These are phyloP conservation scores for Chloroceryle aenea DNA, from an alignment of 2,113 vertebrate genomes.

Conservation along the genomic window DNA sequence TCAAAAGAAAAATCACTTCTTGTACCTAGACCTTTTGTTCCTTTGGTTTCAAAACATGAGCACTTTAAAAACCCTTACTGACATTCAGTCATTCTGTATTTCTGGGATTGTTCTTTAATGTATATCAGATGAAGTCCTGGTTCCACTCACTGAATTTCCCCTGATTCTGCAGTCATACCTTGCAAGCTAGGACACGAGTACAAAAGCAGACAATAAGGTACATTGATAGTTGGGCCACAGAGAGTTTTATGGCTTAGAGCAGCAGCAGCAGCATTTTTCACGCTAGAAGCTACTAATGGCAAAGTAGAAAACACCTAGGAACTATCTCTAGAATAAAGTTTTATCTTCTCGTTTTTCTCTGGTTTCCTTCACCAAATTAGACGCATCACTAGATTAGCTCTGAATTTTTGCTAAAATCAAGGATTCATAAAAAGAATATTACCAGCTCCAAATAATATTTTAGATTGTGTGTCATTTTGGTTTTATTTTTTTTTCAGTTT, in stretches of 20 bases:
- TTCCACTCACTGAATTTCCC: background rate
- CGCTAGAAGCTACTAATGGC: background rate
- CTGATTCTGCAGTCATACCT: background rate
- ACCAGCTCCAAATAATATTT: background rate
- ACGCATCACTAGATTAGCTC: background rate
- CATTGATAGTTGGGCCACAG: background rate
- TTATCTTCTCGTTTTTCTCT: background rate
- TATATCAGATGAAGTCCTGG: background rate
- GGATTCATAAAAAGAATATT: background rate
- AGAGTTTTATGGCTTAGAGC: background rate
- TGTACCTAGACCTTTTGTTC: background rate
- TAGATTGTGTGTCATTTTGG: background rate
- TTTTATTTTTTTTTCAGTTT: background rate
- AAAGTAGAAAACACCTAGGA: background rate
- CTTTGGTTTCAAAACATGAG: background rate
- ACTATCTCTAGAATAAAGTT: background rate
- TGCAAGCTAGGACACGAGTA: accelerated
- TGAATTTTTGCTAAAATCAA: background rate
- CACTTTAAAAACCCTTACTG: background rate
- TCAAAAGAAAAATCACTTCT: background rate
- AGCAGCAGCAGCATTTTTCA: background rate
- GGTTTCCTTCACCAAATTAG: background rate
- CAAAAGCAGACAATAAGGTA: background rate
- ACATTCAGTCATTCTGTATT: background rate
- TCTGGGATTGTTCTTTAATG: background rate